phyloP scores from a whole-genome alignment of 2,113 vertebrate species.

The Podocnemis expansa region DNA sequence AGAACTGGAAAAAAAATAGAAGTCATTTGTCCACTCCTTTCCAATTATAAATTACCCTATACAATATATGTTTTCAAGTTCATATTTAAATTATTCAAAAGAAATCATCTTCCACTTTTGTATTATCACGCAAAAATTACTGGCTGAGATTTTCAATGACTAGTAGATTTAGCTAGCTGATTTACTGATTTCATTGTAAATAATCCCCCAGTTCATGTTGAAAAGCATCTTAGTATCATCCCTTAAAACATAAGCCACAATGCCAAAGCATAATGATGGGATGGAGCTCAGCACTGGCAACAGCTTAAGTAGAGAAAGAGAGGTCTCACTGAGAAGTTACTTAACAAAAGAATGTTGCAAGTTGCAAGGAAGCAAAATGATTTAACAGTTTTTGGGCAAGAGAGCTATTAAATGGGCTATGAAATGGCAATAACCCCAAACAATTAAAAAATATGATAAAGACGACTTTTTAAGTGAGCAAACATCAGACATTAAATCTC shows the following conservation, averaged over 20 bases:
- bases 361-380: not conserved
- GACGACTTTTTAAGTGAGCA: not conserved
- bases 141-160: not conserved
- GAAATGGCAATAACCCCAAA: not conserved
- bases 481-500: not conserved
- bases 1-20: not conserved
- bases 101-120: not conserved
- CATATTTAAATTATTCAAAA: not conserved
- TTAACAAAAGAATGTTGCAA: not conserved
- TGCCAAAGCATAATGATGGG: not conserved
- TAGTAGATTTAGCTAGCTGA: not conserved
- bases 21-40: not conserved
- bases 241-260: not conserved
- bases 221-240: not conserved
- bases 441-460: not conserved
- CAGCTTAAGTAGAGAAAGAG: not conserved
- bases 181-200: not conserved
- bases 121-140: conserved; percentile 15
- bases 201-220: not conserved
- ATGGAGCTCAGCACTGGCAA: not conserved
- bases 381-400: not conserved
- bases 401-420: not conserved
- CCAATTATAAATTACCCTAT: not conserved
- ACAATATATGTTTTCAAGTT: not conserved
- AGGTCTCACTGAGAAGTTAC: not conserved